These are phyloP conservation scores for Globodera ellingtonae DNA, from an alignment of 1,140 invertebrate species.

Conservation along the genomic window DNA sequence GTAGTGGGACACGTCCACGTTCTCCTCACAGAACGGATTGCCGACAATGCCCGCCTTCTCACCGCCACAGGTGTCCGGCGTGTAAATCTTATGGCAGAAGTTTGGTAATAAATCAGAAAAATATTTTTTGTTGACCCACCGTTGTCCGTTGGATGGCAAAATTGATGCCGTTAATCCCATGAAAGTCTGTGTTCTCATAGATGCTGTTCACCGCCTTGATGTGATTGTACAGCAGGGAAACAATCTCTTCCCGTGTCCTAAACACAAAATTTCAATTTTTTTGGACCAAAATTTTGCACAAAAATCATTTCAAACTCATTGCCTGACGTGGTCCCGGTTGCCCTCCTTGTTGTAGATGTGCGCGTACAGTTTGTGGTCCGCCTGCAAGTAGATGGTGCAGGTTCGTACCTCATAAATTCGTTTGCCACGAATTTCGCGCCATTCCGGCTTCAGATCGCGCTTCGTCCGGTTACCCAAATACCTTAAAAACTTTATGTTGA, in stretches of 20 bases:
- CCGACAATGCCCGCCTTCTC: constrained; percentile 36
- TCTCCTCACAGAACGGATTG: constrained; percentile 94
- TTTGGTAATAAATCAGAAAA: not conserved
- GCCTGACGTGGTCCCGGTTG: constrained; percentile 60
- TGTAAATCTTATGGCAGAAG: constrained; percentile 66
- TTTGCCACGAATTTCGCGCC: constrained; percentile 41
- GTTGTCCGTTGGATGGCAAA: constrained; percentile 96
- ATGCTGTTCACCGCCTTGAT: constrained; percentile 98
- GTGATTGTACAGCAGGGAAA: constrained; percentile 93
- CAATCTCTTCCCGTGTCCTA: constrained; percentile 87
- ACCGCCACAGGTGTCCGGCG: constrained; percentile 63
- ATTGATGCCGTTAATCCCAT: constrained; percentile 89
- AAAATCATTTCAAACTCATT: not conserved
- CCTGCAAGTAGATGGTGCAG: constrained; percentile 93
- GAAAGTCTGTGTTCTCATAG: constrained; percentile 90
- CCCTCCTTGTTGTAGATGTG: constrained; percentile 73
- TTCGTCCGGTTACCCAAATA: constrained; percentile 10
- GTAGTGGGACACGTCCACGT: constrained; percentile 99
- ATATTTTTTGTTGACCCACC: constrained; percentile 69
- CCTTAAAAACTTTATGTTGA: not conserved
- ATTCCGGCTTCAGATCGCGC: constrained; percentile 19
- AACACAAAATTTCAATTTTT: constrained; percentile 22
- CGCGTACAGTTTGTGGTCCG: constrained; percentile 93
- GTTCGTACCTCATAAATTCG: constrained; percentile 69
- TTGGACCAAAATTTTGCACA: not conserved